Evolutionary conservation across 2,888 invertebrate genomes (phyloP).

Genomic region (Luffia ferchaultella): DNA sequence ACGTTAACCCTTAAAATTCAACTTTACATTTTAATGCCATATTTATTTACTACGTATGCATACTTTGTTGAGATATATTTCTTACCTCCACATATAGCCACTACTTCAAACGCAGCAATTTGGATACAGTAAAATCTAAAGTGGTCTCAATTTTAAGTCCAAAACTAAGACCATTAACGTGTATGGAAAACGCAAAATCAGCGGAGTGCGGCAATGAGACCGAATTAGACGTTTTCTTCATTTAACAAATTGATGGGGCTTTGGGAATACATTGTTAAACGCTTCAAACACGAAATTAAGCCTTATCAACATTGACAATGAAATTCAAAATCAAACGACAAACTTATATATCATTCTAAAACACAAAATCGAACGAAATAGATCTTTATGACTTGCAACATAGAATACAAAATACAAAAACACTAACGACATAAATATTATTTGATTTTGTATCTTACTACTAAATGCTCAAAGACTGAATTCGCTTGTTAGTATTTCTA

Average conservation of each 20-base stretch:
- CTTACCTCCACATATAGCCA: too few species aligned
- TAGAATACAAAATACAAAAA: slow-evolving; percentile 21
- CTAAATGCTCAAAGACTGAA: slow-evolving; percentile 36
- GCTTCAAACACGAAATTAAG: background rate
- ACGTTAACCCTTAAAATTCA: too few species aligned
- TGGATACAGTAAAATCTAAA: too few species aligned
- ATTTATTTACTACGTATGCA: too few species aligned
- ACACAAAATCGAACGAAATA: slow-evolving; percentile 32
- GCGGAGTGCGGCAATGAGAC: background rate
- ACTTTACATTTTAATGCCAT: too few species aligned
- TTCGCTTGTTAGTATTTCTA: slow-evolving; percentile 18
- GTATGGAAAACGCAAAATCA: slow-evolving; percentile 1
- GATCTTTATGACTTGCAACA: slow-evolving; percentile 59
- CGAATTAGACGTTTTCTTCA: slow-evolving; percentile 28
- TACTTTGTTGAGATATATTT: too few species aligned
- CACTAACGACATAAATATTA: background rate
- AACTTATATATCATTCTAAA: background rate
- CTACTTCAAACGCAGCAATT: too few species aligned
- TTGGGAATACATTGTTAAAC: background rate
- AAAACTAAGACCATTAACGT: slow-evolving; percentile 3
- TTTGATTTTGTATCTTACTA: slow-evolving; percentile 48
- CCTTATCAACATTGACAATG: background rate
- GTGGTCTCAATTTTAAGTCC: too few species aligned
- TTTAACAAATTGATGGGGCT: slow-evolving; percentile 61
- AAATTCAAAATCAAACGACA: background rate